These are phyloP conservation scores for Drosophila pandora DNA, from an alignment of 1,140 invertebrate genomes.

Conservation along the genomic window DNA sequence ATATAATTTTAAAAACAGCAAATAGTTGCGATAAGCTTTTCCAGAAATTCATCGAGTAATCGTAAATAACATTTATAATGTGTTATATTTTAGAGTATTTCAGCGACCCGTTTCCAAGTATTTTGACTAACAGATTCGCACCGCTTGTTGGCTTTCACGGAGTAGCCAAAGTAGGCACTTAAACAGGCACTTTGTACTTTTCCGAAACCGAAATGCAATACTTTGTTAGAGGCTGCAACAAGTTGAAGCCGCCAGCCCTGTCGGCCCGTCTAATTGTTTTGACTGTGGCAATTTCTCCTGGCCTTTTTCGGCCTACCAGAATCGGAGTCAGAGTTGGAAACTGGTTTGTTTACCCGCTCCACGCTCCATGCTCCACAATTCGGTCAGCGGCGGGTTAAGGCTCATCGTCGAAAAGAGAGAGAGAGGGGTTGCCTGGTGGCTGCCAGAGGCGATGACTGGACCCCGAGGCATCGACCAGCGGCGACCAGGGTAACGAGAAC, in stretches of 20 bases:
- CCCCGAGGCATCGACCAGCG: conserved; percentile 25
- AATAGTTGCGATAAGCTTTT: too few relatives aligned
- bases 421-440: conserved; percentile 9
- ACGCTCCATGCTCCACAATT: conserved; percentile 24
- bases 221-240: conserved; percentile 50
- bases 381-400: conserved; percentile 33
- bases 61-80: too few relatives aligned
- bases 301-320: conserved; percentile 54
- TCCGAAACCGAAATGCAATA: conserved; percentile 37
- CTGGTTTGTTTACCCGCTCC: conserved; percentile 42
- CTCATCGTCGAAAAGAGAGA: conserved; percentile 3
- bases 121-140: too few relatives aligned
- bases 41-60: too few relatives aligned
- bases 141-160: too few relatives aligned
- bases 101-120: too few relatives aligned
- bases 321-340: conserved; percentile 24
- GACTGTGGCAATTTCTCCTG: conserved; percentile 71
- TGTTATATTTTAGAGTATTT: too few relatives aligned
- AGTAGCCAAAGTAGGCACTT: conserved; percentile 40
- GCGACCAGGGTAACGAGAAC: conserved; percentile 30
- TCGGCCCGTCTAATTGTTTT: conserved; percentile 68
- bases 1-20: too few relatives aligned
- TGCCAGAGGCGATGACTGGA: conserved; percentile 18
- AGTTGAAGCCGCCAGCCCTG: conserved; percentile 49
- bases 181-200: conserved; percentile 70